These are phyloP conservation scores for Anolis carolinensis DNA, from an alignment of 2,113 vertebrate genomes.

Conservation along the genomic window DNA sequence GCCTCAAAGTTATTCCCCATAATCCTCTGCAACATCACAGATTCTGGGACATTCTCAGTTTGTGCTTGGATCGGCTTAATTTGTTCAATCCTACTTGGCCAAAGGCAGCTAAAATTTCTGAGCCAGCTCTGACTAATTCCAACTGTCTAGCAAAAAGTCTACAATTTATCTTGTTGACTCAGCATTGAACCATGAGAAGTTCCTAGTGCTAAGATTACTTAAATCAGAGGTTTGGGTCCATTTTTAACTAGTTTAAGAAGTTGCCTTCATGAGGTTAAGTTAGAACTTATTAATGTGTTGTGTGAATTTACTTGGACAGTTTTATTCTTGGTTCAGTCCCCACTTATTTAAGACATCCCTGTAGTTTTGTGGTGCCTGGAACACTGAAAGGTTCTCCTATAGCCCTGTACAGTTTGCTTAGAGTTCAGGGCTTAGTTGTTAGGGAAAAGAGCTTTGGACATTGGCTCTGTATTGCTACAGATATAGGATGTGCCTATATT, in stretches of 20 bases:
- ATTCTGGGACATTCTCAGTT: neutral
- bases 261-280: neutral
- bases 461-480: neutral
- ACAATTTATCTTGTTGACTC: neutral
- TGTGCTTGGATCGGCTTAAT: neutral
- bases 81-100: neutral
- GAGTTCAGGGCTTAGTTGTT: neutral
- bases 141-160: neutral
- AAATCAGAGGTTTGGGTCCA: neutral
- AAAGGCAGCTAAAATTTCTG: neutral
- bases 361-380: neutral
- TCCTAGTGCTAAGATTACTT: neutral
- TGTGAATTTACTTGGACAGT: neutral
- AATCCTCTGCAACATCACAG: neutral
- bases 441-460: neutral
- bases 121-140: neutral
- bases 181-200: neutral
- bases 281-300: neutral
- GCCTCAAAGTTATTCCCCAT: neutral
- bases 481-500: constrained; percentile 3
- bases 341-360: constrained; percentile 11
- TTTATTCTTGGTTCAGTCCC: neutral
- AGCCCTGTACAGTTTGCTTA: neutral
- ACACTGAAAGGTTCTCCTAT: neutral
- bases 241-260: constrained; percentile 1